Evolutionary conservation across 2,888 invertebrate genomes (phyloP).

Genomic region (Aricia artaxerxes): DNA sequence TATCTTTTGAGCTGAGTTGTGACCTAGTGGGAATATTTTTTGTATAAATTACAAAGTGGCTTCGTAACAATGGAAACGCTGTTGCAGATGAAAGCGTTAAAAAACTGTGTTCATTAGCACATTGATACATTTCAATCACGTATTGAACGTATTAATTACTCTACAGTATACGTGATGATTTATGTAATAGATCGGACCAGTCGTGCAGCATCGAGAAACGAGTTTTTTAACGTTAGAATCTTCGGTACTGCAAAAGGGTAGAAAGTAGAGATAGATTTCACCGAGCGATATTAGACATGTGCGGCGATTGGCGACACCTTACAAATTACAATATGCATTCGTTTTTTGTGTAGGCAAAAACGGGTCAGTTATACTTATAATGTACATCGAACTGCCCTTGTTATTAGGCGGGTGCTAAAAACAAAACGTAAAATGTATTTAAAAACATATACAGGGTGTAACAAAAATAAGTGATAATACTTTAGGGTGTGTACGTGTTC

Average conservation of each 20-base stretch:
- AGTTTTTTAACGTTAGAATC: slow-evolving; percentile 25
- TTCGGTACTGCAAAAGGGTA: slow-evolving; percentile 17
- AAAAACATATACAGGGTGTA: too few species aligned
- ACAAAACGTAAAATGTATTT: not conserved
- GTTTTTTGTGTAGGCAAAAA: not conserved
- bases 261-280: slow-evolving; percentile 27
- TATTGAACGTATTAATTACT: not conserved
- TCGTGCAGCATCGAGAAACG: not conserved
- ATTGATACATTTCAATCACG: not conserved
- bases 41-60: slow-evolving; percentile 14
- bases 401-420: not conserved
- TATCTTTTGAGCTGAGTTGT: slow-evolving; percentile 7
- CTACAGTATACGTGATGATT: not conserved
- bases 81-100: slow-evolving; percentile 10
- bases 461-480: too few species aligned
- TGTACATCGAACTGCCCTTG: not conserved
- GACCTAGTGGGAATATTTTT: slow-evolving; percentile 15
- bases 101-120: slow-evolving; percentile 9
- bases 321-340: not conserved
- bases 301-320: slow-evolving; percentile 9
- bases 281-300: slow-evolving; percentile 19
- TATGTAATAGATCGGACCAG: not conserved
- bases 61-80: slow-evolving; percentile 1
- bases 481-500: too few species aligned
- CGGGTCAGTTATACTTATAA: not conserved